Percentiles rank a stretch among this genome's conserved stretches.
Evolutionary conservation across 2,888 invertebrate species (phyloP).

Genomic region (Sacculina carcini): DNA sequence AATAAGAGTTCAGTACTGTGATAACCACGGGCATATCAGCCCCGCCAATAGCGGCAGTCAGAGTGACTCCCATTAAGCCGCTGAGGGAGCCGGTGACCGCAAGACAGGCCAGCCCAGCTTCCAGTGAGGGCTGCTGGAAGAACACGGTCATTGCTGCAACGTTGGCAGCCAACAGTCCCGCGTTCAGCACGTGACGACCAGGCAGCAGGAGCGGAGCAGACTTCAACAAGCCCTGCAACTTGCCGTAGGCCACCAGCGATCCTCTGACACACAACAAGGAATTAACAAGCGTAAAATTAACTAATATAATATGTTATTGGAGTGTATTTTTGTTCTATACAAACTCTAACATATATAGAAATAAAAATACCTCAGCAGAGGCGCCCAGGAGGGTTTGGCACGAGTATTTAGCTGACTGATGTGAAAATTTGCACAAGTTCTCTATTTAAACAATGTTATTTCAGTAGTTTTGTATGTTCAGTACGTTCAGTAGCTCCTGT

Average conservation of each 20-base stretch:
- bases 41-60: conserved; percentile 73
- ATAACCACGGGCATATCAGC: conserved; percentile 36
- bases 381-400: no score
- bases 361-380: no score
- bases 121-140: conserved; percentile 32
- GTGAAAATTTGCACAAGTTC: no score
- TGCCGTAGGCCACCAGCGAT: conserved; percentile 64
- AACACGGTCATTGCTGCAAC: conserved; percentile 46
- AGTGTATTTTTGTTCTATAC: no score
- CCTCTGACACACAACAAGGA: conserved; percentile 29
- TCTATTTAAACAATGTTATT: no score
- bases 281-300: not conserved
- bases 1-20: conserved; percentile 71
- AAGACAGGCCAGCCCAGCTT: conserved; percentile 41
- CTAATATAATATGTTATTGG: no score
- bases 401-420: no score
- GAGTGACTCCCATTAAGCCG: conserved; percentile 54
- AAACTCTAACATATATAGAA: no score
- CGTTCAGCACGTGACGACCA: conserved; percentile 50
- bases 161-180: conserved; percentile 36
- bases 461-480: no score
- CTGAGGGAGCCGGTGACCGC: conserved; percentile 48
- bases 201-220: conserved; percentile 58
- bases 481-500: no score
- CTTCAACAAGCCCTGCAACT: conserved; percentile 51